phyloP scores from a whole-genome alignment of 2,888 invertebrate species.

The Panzeria rudis region DNA sequence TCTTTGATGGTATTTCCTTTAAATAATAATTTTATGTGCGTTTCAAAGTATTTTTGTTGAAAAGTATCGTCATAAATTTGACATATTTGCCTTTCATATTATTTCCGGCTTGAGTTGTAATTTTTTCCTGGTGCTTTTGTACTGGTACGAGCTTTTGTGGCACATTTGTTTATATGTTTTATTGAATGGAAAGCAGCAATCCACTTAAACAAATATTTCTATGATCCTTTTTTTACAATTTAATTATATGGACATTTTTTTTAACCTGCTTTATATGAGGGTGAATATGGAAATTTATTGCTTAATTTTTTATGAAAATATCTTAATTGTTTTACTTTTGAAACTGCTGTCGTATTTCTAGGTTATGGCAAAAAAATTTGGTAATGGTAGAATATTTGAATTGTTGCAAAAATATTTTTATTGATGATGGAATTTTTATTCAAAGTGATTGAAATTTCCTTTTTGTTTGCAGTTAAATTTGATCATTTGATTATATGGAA shows the following conservation, averaged over 20 bases:
- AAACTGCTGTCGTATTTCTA: not conserved
- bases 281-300: not conserved
- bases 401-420: not conserved
- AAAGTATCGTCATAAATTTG: slow-evolving; percentile 46
- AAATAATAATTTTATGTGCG: slow-evolving; percentile 34
- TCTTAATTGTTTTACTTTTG: not conserved
- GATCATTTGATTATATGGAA: not conserved
- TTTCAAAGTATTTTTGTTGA: slow-evolving; percentile 13
- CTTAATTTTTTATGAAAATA: not conserved
- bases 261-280: not conserved
- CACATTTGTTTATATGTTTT: not conserved
- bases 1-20: not conserved
- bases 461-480: slow-evolving; percentile 5
- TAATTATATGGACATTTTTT: slow-evolving; percentile 4
- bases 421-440: slow-evolving; percentile 2
- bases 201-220: not conserved
- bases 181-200: not conserved
- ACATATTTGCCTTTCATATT: slow-evolving; percentile 40
- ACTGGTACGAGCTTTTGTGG: not conserved
- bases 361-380: too few relatives aligned
- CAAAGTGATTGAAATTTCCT: not conserved
- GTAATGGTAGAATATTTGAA: not conserved
- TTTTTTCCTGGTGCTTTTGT: not conserved
- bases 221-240: slow-evolving; percentile 10
- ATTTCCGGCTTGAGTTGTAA: slow-evolving; percentile 26